Evolutionary conservation across 2,888 invertebrate genomes (phyloP).

Genomic region (Sepioteuthis lessoniana): DNA sequence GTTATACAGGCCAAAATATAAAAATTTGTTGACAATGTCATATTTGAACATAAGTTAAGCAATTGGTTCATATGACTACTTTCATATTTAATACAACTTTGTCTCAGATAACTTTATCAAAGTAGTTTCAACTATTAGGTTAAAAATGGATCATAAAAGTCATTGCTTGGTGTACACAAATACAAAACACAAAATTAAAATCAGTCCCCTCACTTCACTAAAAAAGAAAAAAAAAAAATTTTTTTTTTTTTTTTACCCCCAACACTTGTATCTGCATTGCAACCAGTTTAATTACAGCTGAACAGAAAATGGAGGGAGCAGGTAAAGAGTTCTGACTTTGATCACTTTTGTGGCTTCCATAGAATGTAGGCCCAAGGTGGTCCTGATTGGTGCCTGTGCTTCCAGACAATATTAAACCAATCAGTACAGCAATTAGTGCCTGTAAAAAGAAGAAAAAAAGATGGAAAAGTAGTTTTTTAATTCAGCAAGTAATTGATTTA

Average conservation of each 20-base stretch:
- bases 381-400: conserved; percentile 72
- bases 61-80: too few species aligned
- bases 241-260: too few species aligned
- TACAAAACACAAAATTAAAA: background rate
- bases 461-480: background rate
- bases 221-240: too few species aligned
- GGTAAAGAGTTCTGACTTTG: conserved; percentile 60
- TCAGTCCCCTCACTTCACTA: too few species aligned
- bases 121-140: too few species aligned
- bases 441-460: conserved; percentile 53
- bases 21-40: too few species aligned
- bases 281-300: conserved; percentile 94
- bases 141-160: too few species aligned
- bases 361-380: conserved; percentile 63
- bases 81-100: too few species aligned
- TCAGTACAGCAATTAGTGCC: conserved; percentile 78
- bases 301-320: conserved; percentile 95
- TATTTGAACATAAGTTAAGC: too few species aligned
- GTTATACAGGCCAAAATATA: too few species aligned
- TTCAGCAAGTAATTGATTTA: too few species aligned
- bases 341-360: conserved; percentile 69
- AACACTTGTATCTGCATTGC: conserved; percentile 95
- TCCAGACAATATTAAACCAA: conserved; percentile 83
- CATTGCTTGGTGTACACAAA: background rate
- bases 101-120: too few species aligned